A percentile compares a stretch with the other conserved stretches of the same genome.
Evolutionary conservation across 2,113 vertebrate genomes (phyloP).

Genomic region (Pterocles burchelli): DNA sequence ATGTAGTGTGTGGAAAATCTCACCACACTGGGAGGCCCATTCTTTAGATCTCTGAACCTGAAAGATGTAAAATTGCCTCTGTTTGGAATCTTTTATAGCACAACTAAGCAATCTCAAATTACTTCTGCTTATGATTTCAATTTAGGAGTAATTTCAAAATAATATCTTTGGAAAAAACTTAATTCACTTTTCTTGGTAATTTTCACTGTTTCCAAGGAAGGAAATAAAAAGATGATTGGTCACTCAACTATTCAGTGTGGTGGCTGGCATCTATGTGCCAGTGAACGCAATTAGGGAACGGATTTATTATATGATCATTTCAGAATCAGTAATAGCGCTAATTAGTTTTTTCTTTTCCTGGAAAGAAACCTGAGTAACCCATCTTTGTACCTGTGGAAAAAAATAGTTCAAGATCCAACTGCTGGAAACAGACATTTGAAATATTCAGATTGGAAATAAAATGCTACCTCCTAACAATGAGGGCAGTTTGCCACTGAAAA

Average conservation of each 20-base stretch:
- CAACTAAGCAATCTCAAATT: slow-evolving; percentile 15
- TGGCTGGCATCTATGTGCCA: neutral
- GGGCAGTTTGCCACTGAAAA: neutral
- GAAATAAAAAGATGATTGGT: slow-evolving; percentile 47
- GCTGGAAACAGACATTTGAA: neutral
- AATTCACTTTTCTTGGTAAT: slow-evolving; percentile 11
- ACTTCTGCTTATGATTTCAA: slow-evolving; percentile 27
- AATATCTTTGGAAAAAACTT: neutral
- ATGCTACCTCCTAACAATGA: neutral
- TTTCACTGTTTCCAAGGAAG: slow-evolving; percentile 12
- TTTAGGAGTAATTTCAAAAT: slow-evolving; percentile 53
- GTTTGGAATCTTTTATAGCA: neutral
- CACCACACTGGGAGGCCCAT: neutral
- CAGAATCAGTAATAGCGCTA: slow-evolving; percentile 19
- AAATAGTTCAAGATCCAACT: neutral
- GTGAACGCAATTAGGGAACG: neutral
- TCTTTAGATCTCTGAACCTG: neutral
- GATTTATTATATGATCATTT: slow-evolving; percentile 32
- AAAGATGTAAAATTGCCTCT: neutral
- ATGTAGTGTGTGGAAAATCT: neutral
- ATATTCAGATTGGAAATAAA: neutral
- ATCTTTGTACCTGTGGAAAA: neutral
- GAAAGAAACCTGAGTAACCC: neutral
- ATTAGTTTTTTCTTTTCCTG: slow-evolving; percentile 45
- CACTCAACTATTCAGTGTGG: slow-evolving; percentile 32